Base-by-base conservation (phyloP, 2,888 invertebrate species). In the Pasiphila rectangulata region DNA sequence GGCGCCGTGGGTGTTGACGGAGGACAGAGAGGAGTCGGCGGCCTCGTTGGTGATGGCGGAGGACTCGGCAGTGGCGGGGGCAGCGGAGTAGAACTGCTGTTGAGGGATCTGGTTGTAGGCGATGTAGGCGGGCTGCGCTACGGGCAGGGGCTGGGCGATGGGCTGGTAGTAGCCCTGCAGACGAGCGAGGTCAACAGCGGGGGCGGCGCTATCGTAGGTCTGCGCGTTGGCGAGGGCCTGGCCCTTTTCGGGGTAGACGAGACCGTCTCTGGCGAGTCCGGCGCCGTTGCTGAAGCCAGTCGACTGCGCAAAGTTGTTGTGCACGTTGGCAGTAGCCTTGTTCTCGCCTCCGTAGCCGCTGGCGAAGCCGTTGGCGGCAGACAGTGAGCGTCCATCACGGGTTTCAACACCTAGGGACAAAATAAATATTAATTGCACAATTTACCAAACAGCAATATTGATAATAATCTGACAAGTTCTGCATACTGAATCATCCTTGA, bases 311-410 rank as follows among this genome's bases (percentile, higher is more conserved):
- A 52, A 58, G 17, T 63, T 67, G 7, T 74, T 75, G 27, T 65
- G 51, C 16, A 62, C 65, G n/a, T 68, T 62, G 1, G 83, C 83
- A 12, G 75, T 67, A 1, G 83, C 83, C 36, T 64, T 63, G 53
- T 65, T 72, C 4, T 4, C 17, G 19, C 60, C 38, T 6, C 75
- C 78, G 9, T 68, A 69, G 23, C 68, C 72, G 56, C 60, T 69
- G 57, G 67, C 76, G 64, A 67, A 69, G 9, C 75, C 83, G 36
- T 78, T 68, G 13, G 82, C 77, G 12, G 69, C 51, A 16, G 81
- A 69, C 57, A 71, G 80, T 41, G 73, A 67, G 7, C 86, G 84
- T 63, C 77, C 78, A 61, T 78, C 74, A 67, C 86, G 86, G 69
- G 66, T 73, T 24, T 72, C 17, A 32, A 71, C 13, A 27, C 32